phyloP scores from a whole-genome alignment of 2,888 invertebrate genomes.

The Lepas anatifera region DNA sequence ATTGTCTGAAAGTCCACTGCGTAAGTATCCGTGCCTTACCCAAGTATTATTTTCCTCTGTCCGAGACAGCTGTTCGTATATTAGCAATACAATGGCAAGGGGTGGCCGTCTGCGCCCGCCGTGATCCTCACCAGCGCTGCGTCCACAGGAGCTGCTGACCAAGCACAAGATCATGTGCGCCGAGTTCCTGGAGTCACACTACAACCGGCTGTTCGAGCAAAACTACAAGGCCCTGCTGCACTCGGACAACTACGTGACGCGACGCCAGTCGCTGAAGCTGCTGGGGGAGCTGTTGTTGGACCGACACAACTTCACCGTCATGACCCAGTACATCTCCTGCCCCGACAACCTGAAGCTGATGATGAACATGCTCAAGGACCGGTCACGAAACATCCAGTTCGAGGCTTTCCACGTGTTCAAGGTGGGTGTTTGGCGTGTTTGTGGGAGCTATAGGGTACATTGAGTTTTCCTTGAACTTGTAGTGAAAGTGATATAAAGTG shows the following conservation, averaged over 20 bases:
- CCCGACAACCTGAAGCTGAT: constrained; percentile 98
- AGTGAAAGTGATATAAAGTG: too few species aligned
- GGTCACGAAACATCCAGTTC: constrained; percentile 98
- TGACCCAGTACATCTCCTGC: constrained; percentile 97
- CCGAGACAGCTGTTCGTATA: too few species aligned
- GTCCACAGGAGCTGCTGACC: constrained; percentile 67
- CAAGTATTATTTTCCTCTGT: too few species aligned
- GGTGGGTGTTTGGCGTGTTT: too few species aligned
- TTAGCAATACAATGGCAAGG: too few species aligned
- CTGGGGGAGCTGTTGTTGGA: constrained; percentile 94
- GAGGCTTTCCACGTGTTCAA: constrained; percentile 99
- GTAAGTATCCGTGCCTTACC: too few species aligned
- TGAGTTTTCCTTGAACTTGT: too few species aligned
- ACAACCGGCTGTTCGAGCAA: constrained; percentile 86
- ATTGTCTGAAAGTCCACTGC: too few species aligned
- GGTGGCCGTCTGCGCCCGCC: too few species aligned
- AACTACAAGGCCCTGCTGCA: constrained; percentile 94
- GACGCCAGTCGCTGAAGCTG: constrained; percentile 94
- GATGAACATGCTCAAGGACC: constrained; percentile 99
- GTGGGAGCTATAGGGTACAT: too few species aligned
- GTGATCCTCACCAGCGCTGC: background rate
- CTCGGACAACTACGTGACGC: constrained; percentile 98
- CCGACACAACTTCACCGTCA: constrained; percentile 93
- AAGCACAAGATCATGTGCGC: constrained; percentile 92
- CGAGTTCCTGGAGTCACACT: constrained; percentile 97